Percentiles rank a stretch among this genome's conserved stretches.
These are phyloP conservation scores for Umimayanthus kanabou DNA, from an alignment of 92 coral and sea anemone species.

Conservation along the genomic window DNA sequence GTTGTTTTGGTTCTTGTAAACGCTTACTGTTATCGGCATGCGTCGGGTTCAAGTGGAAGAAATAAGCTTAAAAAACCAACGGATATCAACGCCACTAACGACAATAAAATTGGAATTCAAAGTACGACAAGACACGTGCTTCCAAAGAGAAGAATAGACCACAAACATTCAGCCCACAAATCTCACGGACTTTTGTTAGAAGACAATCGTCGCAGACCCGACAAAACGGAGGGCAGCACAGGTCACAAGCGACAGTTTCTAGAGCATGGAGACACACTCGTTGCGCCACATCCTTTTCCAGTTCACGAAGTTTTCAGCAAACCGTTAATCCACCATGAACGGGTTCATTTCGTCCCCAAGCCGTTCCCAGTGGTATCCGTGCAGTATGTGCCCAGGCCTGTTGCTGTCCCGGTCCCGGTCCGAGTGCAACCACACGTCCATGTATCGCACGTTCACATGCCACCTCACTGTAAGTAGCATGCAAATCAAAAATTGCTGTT, in stretches of 20 bases:
- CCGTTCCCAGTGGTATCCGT: conserved; percentile 92
- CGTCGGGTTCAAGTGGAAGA: neutral
- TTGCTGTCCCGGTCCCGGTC: conserved; percentile 76
- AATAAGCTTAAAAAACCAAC: neutral
- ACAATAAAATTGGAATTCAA: neutral
- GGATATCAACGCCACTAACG: neutral
- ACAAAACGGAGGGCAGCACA: conserved; percentile 6
- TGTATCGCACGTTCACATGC: conserved; percentile 77
- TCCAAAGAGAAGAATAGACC: neutral
- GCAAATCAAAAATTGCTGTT: neutral
- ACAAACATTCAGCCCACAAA: neutral
- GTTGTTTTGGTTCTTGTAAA: conserved; percentile 3
- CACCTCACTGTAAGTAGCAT: conserved; percentile 76
- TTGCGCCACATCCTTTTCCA: conserved; percentile 51
- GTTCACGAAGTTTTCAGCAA: conserved; percentile 57
- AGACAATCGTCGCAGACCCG: neutral
- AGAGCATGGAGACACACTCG: conserved; percentile 17
- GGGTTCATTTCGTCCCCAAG: conserved; percentile 75
- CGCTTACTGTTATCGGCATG: neutral
- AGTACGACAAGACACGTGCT: neutral
- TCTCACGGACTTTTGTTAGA: conserved; percentile 21
- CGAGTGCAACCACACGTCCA: conserved; percentile 73
- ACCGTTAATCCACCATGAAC: conserved; percentile 59
- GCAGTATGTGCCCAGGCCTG: conserved; percentile 80
- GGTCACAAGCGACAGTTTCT: conserved; percentile 44